A percentile compares a stretch with the other conserved stretches of the same genome.
phyloP scores from a whole-genome alignment of 2,888 invertebrate species.

The Myathropa florea region DNA sequence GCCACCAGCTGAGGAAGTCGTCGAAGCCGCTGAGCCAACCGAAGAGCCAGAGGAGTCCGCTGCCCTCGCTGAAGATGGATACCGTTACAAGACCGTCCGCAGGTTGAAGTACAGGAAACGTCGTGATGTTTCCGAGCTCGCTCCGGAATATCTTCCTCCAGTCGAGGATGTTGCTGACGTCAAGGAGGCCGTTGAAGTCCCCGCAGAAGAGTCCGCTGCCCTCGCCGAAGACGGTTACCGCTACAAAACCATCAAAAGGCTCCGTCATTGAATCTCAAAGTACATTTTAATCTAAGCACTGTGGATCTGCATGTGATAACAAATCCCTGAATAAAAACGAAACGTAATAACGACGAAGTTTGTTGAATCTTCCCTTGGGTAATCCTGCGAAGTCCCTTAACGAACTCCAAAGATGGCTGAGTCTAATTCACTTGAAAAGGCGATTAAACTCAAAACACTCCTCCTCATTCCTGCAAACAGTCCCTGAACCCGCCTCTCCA shows the following conservation, averaged over 20 bases:
- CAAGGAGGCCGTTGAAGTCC: slow-evolving; percentile 3
- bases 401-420: not conserved
- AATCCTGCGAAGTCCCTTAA: not conserved
- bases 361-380: not conserved
- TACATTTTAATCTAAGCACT: slow-evolving; percentile 8
- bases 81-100: slow-evolving; percentile 45
- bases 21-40: slow-evolving; percentile 1
- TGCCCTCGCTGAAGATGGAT: slow-evolving; percentile 18
- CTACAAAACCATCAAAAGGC: slow-evolving; percentile 24
- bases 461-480: no score
- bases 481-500: not conserved
- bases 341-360: not conserved
- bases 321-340: slow-evolving; percentile 16
- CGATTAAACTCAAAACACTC: not conserved
- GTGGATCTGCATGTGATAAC: slow-evolving; percentile 19
- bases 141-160: slow-evolving; percentile 73
- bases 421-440: not conserved
- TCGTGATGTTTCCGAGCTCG: slow-evolving; percentile 38
- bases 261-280: slow-evolving; percentile 7
- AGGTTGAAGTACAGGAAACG: slow-evolving; percentile 43
- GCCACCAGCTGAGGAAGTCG: slow-evolving; percentile 69
- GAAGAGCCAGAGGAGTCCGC: slow-evolving; percentile 3
- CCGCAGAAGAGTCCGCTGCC: not conserved
- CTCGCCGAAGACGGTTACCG: slow-evolving; percentile 32
- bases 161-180: slow-evolving; percentile 48